phyloP scores from a whole-genome alignment of 2,113 vertebrate genomes.

The Rhabdomys dilectus region DNA sequence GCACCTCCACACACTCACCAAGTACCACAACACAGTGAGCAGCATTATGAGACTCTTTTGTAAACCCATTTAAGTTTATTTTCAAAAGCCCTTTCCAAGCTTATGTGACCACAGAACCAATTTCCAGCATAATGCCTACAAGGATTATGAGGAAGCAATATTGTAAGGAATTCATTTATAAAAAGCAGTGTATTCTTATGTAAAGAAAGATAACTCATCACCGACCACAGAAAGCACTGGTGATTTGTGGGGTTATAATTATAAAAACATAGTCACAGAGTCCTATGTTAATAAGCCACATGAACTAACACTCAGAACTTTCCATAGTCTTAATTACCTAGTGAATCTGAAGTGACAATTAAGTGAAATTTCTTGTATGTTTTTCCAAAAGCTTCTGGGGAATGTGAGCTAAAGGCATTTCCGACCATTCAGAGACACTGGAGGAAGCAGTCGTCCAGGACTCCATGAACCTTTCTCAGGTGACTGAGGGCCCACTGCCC shows the following conservation, averaged over 20 bases:
- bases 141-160: background rate
- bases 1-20: background rate
- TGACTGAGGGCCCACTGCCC: background rate
- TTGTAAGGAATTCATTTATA: background rate
- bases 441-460: background rate
- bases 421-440: background rate
- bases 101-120: background rate
- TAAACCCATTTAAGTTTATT: constrained; percentile 44
- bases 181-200: background rate
- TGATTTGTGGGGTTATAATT: background rate
- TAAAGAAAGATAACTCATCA: background rate
- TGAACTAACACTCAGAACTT: background rate
- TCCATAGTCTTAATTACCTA: background rate
- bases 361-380: constrained; percentile 37
- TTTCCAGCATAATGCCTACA: background rate
- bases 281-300: background rate
- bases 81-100: constrained; percentile 38
- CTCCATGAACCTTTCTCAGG: background rate
- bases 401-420: background rate
- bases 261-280: background rate
- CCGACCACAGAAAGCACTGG: background rate
- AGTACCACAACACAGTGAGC: background rate
- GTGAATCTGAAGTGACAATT: background rate
- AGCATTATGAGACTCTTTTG: background rate
- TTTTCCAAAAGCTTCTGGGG: background rate